phyloP scores from a whole-genome alignment of 2,888 invertebrate genomes.

The Polydrusus cervinus region DNA sequence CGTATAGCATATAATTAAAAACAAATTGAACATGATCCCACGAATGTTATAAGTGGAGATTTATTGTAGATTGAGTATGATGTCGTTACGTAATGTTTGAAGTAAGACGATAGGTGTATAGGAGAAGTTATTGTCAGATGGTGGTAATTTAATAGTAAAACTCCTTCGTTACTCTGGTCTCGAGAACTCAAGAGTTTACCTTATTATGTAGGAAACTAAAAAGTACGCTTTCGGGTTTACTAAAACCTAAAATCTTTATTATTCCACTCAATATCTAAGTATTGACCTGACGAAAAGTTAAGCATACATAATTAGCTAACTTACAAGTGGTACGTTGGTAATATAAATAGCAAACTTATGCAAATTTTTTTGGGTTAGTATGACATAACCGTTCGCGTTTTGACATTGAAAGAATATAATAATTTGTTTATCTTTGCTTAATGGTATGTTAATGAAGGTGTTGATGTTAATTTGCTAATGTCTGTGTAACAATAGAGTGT shows the following conservation, averaged over 20 bases:
- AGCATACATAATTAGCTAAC: conserved; percentile 22
- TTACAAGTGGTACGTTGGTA: conserved; percentile 38
- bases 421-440: conserved; percentile 51
- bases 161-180: too few relatives aligned
- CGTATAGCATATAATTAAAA: too few relatives aligned
- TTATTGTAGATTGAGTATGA: too few relatives aligned
- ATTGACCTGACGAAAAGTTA: conserved; percentile 21
- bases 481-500: conserved; percentile 14
- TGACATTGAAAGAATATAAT: conserved; percentile 51
- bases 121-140: too few relatives aligned
- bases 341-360: conserved; percentile 56
- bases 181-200: too few relatives aligned
- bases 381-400: conserved; percentile 55
- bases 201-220: too few relatives aligned
- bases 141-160: too few relatives aligned
- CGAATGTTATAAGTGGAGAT: too few relatives aligned
- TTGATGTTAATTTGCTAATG: conserved; percentile 3
- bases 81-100: too few relatives aligned
- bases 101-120: too few relatives aligned
- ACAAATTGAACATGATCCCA: too few relatives aligned
- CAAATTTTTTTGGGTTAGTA: conserved; percentile 53
- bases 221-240: background rate
- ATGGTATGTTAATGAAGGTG: conserved; percentile 40
- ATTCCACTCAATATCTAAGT: background rate
- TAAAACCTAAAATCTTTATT: background rate